Base-by-base conservation (phyloP, 2,797 vertebrate genomes). In the Epinephelus malabaricus region DNA sequence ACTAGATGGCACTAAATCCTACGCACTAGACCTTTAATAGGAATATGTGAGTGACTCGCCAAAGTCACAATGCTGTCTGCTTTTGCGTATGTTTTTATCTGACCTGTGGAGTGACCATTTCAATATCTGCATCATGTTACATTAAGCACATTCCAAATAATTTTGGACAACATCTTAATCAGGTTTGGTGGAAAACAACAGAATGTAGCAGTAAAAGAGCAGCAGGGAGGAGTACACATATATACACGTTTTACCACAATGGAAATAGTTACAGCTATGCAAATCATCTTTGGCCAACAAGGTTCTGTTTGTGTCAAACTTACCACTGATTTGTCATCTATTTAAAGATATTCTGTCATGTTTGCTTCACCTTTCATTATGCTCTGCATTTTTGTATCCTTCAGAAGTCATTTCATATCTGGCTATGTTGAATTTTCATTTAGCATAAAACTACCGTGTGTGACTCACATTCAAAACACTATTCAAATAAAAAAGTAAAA, bases 401-500 rank as follows among this genome's bases (percentile, higher is more conserved):
- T 69, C 65, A 78, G 38, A 83, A 72, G 69, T 49, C 17, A 53
- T 78, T 79, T 84, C 61, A 80, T 88, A 86, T 76, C 65, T 77
- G 83, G 73, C 85, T 73, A 56, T 60, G 38, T 78, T 68, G 54
- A 51, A 73, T 58, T 83, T 75, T 76, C 21, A 81, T 72, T 73
- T 83, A 81, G 51, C 38, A 54, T 71, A 62, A 54, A 78, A 70
- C 40, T 45, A 69, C 67, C 38, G 67, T 74, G 77, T 81, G 27
- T 87, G 76, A 77, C 62, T 78, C 68, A 66, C 76, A 43, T 68
- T 72, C 63, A 58, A 83, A 81, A 75, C 56, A 63, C 69, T 77
- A 79, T 73, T 73, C 38, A 73, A 92, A 90, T 86, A 78, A 91
- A 90, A 43, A 81, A 53, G 43, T 68, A 56, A 83, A 88, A 64